Base-by-base conservation (phyloP, 2,888 invertebrate species). In the Rambutsinella grinnellia region DNA sequence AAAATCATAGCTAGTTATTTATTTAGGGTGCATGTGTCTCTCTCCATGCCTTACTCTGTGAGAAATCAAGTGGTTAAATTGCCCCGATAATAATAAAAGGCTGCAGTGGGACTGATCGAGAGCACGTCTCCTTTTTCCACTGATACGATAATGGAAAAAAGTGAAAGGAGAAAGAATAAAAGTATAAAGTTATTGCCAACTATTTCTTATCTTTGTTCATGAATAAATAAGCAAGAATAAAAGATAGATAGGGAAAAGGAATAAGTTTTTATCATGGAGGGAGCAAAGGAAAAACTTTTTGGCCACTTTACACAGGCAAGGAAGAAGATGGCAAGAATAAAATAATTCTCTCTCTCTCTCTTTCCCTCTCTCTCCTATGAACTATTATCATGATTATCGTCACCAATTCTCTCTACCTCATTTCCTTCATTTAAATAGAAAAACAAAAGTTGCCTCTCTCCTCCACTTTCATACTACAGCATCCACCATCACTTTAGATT, bases 171-270 rank as follows among this genome's bases (percentile, higher is more conserved):
- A 28, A 57, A 58, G 44, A 58, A 36, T 8, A 54, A 54, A 19
- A 54, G 26, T 21, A 36, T 36, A 49, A 51, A 57, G 28, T 68
- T 67, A 68, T 56, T 75, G 68, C 75, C 67, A 75, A 75, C 44
- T 57, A 72, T 24, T 47, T 65, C 49, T 62, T 62, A 58, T 72
- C 71, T 66, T 66, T 51, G 57, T 56, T 76, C 76, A 71, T 76
- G 76, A 76, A 76, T 76, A 76, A 76, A 76, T 71, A 76, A 70
- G 70, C 46, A 63, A 53, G 62, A 69, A 44, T 63, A 76, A 61
- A 58, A 65, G 76, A 62, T 62, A 19, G 56, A 56, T 17, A 46
- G 44, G 36, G 28, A 61, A 49, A n/a, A 17, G 58, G 44, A 62
- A 69, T 36, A 8, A 36, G 21, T 56, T 56, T 26, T 56, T 26